Base-by-base conservation (phyloP, 1,140 invertebrate species). In the Ylistrum balloti region DNA sequence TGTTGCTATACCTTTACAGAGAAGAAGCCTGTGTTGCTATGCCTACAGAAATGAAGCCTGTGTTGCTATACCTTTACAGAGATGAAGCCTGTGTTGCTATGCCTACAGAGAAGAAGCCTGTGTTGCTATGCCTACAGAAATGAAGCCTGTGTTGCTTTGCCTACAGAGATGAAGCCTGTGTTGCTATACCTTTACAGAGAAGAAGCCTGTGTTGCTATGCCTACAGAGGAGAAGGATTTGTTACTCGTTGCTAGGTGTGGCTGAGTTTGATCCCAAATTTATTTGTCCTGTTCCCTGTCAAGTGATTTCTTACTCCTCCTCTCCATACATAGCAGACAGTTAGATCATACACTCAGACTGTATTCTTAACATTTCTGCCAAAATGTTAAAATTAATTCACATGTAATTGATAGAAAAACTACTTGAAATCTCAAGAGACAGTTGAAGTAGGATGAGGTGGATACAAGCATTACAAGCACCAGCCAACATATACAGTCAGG, bases 371-470 rank as follows among this genome's bases (percentile, higher is more conserved):
- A 74, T 74, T 74, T n/a, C 56, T 74, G 56, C 56, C 56, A 74
- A 74, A 74, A 74, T 74, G 56, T 74, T 74, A n/a, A 74, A 74
- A 74, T 74, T 74, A 74, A 74, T 74, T 74, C 56, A 74, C 56
- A 74, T 74, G 56, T 74, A 74, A 74, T 74, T 74, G 56, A 74
- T 74, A 74, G 56, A 74, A 74, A 74, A 74, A 74, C 20, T 74
- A n/a, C 56, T n/a, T 28, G 56, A 74, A 74, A 74, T 74, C 56
- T 74, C 56, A 17, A 74, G 56, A 74, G 56, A 74, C n/a, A 7
- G 56, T 11, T 74, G 9, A 74, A 74, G 56, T 74, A 74, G 9
- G 20, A n/a, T 28, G 56, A 28, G 13, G 56, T 28, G 56, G 28
- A 74, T n/a, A 20, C 15, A 20, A 56, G 22, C 22, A 74, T 74